A percentile compares a stretch with the other conserved stretches of the same genome.
Evolutionary conservation across 2,888 invertebrate species (phyloP).

Genomic region (Ischnus inquisitorius): DNA sequence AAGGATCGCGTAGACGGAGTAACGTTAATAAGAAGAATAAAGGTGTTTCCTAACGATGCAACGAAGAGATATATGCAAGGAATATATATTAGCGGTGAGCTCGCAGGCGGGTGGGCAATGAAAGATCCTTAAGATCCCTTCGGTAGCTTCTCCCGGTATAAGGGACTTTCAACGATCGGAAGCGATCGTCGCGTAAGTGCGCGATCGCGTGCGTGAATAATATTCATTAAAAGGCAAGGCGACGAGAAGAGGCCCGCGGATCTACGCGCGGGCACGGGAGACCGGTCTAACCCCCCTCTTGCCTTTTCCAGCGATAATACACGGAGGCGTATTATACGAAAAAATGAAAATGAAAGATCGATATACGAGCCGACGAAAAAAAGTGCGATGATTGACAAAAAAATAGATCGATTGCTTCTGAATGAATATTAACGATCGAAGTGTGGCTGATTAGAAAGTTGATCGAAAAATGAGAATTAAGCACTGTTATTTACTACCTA

Average conservation of each 20-base stretch:
- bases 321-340: constrained; percentile 38
- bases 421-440: constrained; percentile 1
- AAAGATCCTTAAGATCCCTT: constrained; percentile 63
- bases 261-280: constrained; percentile 18
- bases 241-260: constrained; percentile 29
- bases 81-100: constrained; percentile 56
- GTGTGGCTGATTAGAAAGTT: constrained; percentile 33
- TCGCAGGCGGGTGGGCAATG: constrained; percentile 58
- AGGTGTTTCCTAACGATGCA: constrained; percentile 70
- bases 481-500: neutral
- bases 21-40: constrained; percentile 58
- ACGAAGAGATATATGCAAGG: constrained; percentile 70
- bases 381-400: constrained; percentile 8
- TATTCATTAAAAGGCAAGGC: constrained; percentile 79
- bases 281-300: constrained; percentile 55
- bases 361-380: constrained; percentile 33
- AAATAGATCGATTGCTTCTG: constrained; percentile 18
- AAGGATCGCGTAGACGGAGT: constrained; percentile 5
- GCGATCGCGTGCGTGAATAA: constrained; percentile 80
- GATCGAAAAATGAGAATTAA: constrained; percentile 19
- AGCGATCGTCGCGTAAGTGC: constrained; percentile 72
- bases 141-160: constrained; percentile 38
- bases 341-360: constrained; percentile 53
- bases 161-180: constrained; percentile 66
- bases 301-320: constrained; percentile 57